Evolutionary conservation across 1,140 invertebrate species (phyloP).

Genomic region (Musca domestica): DNA sequence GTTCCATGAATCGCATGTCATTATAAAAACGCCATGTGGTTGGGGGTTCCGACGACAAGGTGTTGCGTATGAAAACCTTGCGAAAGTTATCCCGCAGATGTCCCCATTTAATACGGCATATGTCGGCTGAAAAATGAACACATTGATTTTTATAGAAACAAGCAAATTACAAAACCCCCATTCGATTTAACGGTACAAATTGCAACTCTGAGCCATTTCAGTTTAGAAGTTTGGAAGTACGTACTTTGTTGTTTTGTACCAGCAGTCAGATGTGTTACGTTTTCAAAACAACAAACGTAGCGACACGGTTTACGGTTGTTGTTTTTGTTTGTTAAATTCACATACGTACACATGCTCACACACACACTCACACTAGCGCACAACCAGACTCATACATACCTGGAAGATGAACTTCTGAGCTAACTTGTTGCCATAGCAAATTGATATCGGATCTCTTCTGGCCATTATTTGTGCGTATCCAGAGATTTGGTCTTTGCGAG

Average conservation of each 20-base stretch:
- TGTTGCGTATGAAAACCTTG: slow-evolving; percentile 48
- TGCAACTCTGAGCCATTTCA: not conserved
- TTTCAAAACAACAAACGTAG: too few relatives aligned
- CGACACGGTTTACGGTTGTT: too few relatives aligned
- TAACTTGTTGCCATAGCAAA: slow-evolving; percentile 45
- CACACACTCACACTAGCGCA: not conserved
- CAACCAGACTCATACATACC: slow-evolving; percentile 27
- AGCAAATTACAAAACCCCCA: too few relatives aligned
- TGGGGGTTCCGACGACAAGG: slow-evolving; percentile 43
- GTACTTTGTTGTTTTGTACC: too few relatives aligned
- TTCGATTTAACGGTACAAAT: not conserved
- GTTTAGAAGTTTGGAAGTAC: not conserved
- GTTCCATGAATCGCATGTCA: slow-evolving; percentile 49
- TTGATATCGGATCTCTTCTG: slow-evolving; percentile 46
- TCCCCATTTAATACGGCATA: slow-evolving; percentile 48
- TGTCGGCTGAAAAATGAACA: slow-evolving; percentile 32
- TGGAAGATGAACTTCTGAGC: slow-evolving; percentile 47
- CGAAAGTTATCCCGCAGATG: slow-evolving; percentile 48
- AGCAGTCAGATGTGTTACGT: too few relatives aligned
- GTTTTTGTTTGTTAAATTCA: not conserved
- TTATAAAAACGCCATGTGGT: slow-evolving; percentile 50
- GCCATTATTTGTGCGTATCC: slow-evolving; percentile 41
- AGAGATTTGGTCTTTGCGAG: slow-evolving; percentile 40
- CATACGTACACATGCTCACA: not conserved
- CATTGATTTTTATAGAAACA: not conserved